Evolutionary conservation across 2,797 vertebrate genomes (phyloP).

Genomic region (Enteromius mattozi): DNA sequence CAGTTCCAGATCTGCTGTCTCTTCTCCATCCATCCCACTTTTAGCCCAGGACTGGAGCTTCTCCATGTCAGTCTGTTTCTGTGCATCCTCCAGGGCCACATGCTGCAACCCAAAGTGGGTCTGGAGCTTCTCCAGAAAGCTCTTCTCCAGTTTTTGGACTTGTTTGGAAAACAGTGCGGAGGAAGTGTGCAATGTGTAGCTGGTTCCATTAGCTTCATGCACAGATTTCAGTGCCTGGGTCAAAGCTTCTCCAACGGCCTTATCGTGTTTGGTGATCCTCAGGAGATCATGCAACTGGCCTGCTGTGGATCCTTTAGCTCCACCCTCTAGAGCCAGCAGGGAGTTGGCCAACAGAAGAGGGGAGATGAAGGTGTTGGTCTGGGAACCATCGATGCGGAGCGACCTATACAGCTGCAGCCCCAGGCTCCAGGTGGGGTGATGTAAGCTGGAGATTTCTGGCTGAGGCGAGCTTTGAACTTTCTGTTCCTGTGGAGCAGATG

Average conservation of each 20-base stretch:
- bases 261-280: slow-evolving; percentile 39
- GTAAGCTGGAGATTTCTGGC: slow-evolving; percentile 54
- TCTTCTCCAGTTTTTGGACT: slow-evolving; percentile 56
- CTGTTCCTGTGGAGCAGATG: slow-evolving; percentile 29
- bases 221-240: slow-evolving; percentile 61
- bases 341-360: slow-evolving; percentile 72
- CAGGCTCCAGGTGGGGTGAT: slow-evolving; percentile 73
- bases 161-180: slow-evolving; percentile 72
- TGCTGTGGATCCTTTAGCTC: slow-evolving; percentile 67
- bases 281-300: slow-evolving; percentile 70
- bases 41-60: slow-evolving; percentile 69
- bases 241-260: slow-evolving; percentile 53
- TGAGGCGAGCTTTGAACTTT: slow-evolving; percentile 43
- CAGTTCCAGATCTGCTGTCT: slow-evolving; percentile 56
- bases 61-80: slow-evolving; percentile 65
- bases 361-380: slow-evolving; percentile 71
- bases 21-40: slow-evolving; percentile 59
- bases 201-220: slow-evolving; percentile 61
- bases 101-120: slow-evolving; percentile 65
- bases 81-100: slow-evolving; percentile 63
- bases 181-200: slow-evolving; percentile 65
- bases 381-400: slow-evolving; percentile 55
- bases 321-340: slow-evolving; percentile 60
- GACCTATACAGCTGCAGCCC: slow-evolving; percentile 70
- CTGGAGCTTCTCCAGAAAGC: slow-evolving; percentile 66